A percentile compares a stretch with the other conserved stretches of the same genome.
Evolutionary conservation across 2,797 vertebrate species (phyloP).

Genomic region (Mus caroli): DNA sequence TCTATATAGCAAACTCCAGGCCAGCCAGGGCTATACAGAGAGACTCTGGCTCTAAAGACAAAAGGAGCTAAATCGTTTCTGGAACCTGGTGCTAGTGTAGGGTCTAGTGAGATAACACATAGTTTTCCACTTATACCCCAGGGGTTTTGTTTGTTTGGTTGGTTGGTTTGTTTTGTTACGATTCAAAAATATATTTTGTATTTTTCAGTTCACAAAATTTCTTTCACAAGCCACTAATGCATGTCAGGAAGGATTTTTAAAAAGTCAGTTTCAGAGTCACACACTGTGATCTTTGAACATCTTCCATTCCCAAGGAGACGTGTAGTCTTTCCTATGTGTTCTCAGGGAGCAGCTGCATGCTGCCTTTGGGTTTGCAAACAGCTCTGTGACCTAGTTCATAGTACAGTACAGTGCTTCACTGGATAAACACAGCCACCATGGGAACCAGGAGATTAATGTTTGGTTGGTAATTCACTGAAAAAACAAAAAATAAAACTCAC

Average conservation of each 20-base stretch:
- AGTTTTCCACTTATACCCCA: not conserved
- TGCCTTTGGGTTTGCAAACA: conserved; percentile 19
- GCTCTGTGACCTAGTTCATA: conserved; percentile 44
- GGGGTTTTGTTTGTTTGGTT: no score
- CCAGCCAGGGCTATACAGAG: not conserved
- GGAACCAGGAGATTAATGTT: conserved; percentile 51
- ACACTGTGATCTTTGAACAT: not conserved
- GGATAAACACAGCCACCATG: not conserved
- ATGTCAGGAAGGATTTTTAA: not conserved
- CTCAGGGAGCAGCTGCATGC: not conserved
- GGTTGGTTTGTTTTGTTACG: not conserved
- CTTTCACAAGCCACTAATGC: not conserved
- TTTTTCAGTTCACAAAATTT: not conserved
- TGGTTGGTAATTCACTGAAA: conserved; percentile 57
- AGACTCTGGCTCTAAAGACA: not conserved
- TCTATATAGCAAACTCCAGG: not conserved
- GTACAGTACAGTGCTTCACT: conserved; percentile 24
- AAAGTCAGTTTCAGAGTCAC: conserved; percentile 21
- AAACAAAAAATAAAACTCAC: not conserved
- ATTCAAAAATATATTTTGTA: not conserved
- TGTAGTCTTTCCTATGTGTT: not conserved
- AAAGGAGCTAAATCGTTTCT: not conserved
- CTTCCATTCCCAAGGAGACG: not conserved
- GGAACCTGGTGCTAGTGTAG: not conserved
- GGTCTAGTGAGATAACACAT: not conserved